phyloP scores from a whole-genome alignment of 2,797 vertebrate genomes.

The Lerista edwardsae region DNA sequence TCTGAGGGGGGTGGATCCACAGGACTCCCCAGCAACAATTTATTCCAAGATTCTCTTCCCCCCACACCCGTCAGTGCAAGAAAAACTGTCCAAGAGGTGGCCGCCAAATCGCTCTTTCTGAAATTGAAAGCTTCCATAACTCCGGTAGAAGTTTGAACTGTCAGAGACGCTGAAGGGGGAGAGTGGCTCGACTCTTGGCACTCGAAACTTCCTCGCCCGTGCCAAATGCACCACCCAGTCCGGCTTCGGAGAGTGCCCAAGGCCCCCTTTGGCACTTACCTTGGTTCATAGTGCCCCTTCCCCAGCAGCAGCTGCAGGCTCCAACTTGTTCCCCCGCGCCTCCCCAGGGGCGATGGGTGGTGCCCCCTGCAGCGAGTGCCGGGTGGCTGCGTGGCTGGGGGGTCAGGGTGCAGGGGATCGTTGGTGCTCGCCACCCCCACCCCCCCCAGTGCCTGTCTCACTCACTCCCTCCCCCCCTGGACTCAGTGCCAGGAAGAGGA shows the following conservation, averaged over 20 bases:
- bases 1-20: too few relatives aligned
- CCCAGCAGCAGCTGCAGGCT: conserved; percentile 54
- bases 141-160: conserved; percentile 58
- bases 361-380: neutral
- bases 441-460: conserved; percentile 21
- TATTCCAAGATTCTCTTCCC: neutral
- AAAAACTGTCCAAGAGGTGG: neutral
- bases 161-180: conserved; percentile 15
- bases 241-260: neutral
- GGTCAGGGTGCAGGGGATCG: conserved; percentile 26
- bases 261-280: conserved; percentile 28
- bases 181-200: neutral
- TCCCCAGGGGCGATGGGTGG: neutral
- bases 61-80: neutral
- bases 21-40: neutral
- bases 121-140: conserved; percentile 14
- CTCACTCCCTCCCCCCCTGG: conserved; percentile 39
- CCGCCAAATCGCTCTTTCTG: conserved; percentile 6
- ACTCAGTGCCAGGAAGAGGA: conserved; percentile 50
- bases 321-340: conserved; percentile 13
- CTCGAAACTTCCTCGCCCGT: neutral
- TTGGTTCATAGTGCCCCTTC: conserved; percentile 42
- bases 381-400: neutral
- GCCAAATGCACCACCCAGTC: neutral
- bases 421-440: conserved; percentile 14